Evolutionary conservation across 2,113 vertebrate species (phyloP), one percentile per base, ranked within the genome.

Genomic region (Panthera tigris): DNA sequence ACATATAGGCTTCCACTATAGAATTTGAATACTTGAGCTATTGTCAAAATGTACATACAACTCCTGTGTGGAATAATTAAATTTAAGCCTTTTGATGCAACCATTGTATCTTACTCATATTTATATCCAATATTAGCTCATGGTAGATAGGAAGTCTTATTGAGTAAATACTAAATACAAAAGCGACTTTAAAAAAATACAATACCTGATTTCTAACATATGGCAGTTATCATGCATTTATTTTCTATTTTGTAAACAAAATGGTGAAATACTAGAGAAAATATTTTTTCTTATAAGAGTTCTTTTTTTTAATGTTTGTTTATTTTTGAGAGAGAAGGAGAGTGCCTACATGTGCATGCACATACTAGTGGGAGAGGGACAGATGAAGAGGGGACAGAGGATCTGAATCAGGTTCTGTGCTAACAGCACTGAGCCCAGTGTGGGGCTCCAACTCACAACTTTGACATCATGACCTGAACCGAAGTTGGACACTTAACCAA

Each of bases 221-320:
- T 61, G 19, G 23, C 3, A 36, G 52, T 50, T n/a, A 73, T 25
- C 45, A 66, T 50, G 4, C 41, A 41, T 79, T 82, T 63, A 50
- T 97, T 93, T 73, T 83, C 10, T 92, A 41, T 23, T 61, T 96
- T 66, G 25, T 73, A 88, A 92, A 48, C 15, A 91, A 48, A 91
- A 31, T 57, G 7, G 7, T 92, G 23, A 89, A 68, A 89, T 65
- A 50, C 1, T 69, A 69, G 29, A 63, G 63, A 89, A 94, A 82
- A 33, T 66, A 9, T 74, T 94, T 90, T 27, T 80, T 84, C 7
- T 31, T 85, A 3, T 85, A 83, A 48, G 8, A 31, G 6, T 48
- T 84, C 21, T 66, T 45, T 55, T 55, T 55, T 57, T 23, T 21
- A 23, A 57, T 16, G 16, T 57, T 57, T 57, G 57, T 23, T 57